A percentile compares a stretch with the other conserved stretches of the same genome.
phyloP scores from a whole-genome alignment of 2,113 vertebrate genomes.

The Paramormyrops kingsleyae region DNA sequence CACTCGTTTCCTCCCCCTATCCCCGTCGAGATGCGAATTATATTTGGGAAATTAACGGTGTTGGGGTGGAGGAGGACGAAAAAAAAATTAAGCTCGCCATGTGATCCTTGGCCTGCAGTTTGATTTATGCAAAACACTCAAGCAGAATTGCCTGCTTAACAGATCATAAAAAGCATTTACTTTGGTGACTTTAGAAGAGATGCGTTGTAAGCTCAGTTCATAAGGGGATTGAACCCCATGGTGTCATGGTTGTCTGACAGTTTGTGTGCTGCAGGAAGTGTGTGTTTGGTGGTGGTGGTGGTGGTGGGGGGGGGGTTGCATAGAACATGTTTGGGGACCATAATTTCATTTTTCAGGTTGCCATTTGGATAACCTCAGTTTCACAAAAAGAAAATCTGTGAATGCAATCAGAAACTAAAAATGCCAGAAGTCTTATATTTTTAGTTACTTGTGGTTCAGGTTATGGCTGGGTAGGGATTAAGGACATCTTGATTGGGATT shows the following conservation, averaged over 20 bases:
- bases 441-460: too few relatives aligned
- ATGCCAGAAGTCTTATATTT: too few relatives aligned
- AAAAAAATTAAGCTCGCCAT: neutral
- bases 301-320: neutral
- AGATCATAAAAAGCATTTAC: neutral
- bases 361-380: too few relatives aligned
- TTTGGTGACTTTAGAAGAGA: neutral
- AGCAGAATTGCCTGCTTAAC: neutral
- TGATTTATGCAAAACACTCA: neutral
- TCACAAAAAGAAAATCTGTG: too few relatives aligned
- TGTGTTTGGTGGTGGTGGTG: neutral
- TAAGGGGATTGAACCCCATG: neutral
- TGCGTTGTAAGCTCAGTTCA: neutral
- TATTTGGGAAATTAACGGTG: neutral
- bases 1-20: conserved; percentile 11
- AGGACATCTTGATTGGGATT: too few relatives aligned
- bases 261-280: neutral
- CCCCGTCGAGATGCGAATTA: neutral
- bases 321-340: too few relatives aligned
- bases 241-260: neutral
- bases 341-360: too few relatives aligned
- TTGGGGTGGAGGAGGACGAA: neutral
- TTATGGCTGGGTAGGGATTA: too few relatives aligned
- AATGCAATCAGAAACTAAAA: too few relatives aligned
- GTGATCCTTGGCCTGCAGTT: neutral